Evolutionary conservation across 2,797 vertebrate species (phyloP), one percentile per base, ranked within the genome.

Genomic region (Setipinna tenuifilis): DNA sequence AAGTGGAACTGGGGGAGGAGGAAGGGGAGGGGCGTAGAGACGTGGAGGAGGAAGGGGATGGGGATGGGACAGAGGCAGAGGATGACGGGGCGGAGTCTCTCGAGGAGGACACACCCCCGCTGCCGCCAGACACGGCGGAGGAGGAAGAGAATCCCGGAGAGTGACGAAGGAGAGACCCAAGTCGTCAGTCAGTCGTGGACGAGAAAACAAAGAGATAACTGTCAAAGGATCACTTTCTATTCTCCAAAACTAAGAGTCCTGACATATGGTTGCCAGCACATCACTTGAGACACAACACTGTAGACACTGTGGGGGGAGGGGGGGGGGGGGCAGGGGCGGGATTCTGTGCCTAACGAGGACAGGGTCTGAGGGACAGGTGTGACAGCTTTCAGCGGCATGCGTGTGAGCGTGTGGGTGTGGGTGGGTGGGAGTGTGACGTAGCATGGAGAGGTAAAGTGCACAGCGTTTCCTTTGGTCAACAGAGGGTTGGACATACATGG

Each of bases 231-330:
- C 86, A 57, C 89, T 94, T 94, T 95, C 89, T 91, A 87, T 41
- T 78, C 91, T 90, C 92, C 96, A 91, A 92, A 75, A 91, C 71
- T 91, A 87, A 90, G 93, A 95, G 91, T 94, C 89, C 90, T 93
- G 89, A 94, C 92, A 93, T 84, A 94, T 91, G 89, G 93, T 95
- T 94, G 94, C 94, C 97, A 98, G 98, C 97, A 98, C 97, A 97
- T 97, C 94, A 97, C 95, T 96, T 98, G 50, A 97, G 97, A 99
- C 98, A 99, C 98, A 97, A 98, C 97, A 98, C 98, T 99, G 98
- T 99, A 99, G 98, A 99, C 95, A 95, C 96, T 88, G 50, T 94
- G 94, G 92, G 95, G 96, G 96, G 96, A 93, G 95, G 92, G 91
- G 92, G 93, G 93, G 93, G 93, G 93, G 92, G 93, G 93, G n/a